Percentiles rank a stretch among this genome's conserved stretches.
These are phyloP conservation scores for Anser cygnoides DNA, from an alignment of 2,113 vertebrate species.

Conservation along the genomic window DNA sequence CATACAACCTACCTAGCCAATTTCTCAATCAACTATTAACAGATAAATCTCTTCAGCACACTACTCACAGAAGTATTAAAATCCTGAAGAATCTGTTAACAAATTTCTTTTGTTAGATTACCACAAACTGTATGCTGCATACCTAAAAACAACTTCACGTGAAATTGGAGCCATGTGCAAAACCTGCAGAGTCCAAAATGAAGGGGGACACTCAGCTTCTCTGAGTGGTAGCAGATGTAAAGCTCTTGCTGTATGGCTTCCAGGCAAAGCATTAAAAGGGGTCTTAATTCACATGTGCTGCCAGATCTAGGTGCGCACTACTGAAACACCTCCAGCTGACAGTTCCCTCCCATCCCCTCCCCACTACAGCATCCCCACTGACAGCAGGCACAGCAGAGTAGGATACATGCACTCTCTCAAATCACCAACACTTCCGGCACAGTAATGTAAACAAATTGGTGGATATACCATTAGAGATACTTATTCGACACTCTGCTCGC, in stretches of 20 bases:
- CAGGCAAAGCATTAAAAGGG: conserved; percentile 10
- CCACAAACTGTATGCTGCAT: background rate
- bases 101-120: background rate
- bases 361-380: background rate
- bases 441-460: background rate
- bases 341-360: background rate
- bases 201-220: background rate
- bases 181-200: background rate
- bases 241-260: background rate
- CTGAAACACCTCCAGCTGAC: conserved; percentile 3
- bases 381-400: background rate
- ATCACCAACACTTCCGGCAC: background rate
- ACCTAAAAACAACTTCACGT: background rate
- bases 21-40: background rate
- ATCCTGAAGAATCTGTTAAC: background rate
- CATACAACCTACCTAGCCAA: background rate
- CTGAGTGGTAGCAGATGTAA: conserved; percentile 36
- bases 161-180: conserved; percentile 1
- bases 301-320: conserved; percentile 4
- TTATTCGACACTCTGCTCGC: background rate
- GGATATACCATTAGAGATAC: background rate
- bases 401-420: background rate
- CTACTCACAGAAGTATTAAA: background rate
- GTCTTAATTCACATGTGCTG: conserved; percentile 1
- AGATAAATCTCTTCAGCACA: background rate